Evolutionary conservation across 2,888 invertebrate genomes (phyloP), one percentile per base, ranked within the genome.

Genomic region (Chesias legatella): DNA sequence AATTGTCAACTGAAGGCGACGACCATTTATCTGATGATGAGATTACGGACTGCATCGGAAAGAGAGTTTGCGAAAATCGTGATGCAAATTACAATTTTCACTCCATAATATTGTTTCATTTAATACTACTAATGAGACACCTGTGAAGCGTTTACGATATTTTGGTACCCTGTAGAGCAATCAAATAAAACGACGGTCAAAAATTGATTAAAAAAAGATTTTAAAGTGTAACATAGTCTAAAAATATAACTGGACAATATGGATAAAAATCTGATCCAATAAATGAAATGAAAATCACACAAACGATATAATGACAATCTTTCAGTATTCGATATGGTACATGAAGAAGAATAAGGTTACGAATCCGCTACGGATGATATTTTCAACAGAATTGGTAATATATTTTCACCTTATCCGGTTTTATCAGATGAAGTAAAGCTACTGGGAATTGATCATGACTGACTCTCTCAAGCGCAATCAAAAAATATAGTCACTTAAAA

Each of bases 361-460:
- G 43, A 54, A 49, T 33, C 29, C 10, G 21, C 33, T 10, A 9
- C 49, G 48, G 58, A 59, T 53, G 48, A 60, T 57, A 51, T 53
- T 50, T 55, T 56, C 53, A 37, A 44, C 43, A 36, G 51, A 59
- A 52, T 60, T 38, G 46, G 57, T 57, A 56, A 60, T 60, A 58
- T 66, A 63, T 56, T 62, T 59, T 50, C 51, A 25, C 48, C 39
- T 53, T 55, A 17, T 60, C 56, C 51, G 46, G 53, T 48, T 55
- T 40, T 46, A 46, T 49, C 37, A 33, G 33, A 43, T 35, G 36
- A 40, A 44, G 49, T 51, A 44, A 65, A 59, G 63, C 61, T 67
- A 64, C 69, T 59, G 63, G 56, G 67, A 71, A 73, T 69, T 68
- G 66, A 71, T 69, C 67, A 63, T 56, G 40, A 56, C 46, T 53